A percentile compares a stretch with the other conserved stretches of the same genome.
Evolutionary conservation across 2,113 vertebrate genomes (phyloP).

Genomic region (Penelope pileata): DNA sequence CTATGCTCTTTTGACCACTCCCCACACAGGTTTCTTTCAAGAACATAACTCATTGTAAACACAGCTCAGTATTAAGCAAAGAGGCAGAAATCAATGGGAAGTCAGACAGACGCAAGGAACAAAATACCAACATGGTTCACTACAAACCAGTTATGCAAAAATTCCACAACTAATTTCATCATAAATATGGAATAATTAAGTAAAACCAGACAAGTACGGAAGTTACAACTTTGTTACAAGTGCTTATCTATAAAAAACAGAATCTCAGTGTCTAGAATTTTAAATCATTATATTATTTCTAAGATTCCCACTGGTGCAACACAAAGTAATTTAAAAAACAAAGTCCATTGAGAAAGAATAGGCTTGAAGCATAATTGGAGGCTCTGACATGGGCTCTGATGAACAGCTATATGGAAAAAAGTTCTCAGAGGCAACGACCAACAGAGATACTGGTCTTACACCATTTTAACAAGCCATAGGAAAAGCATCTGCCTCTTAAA

Average conservation of each 20-base stretch:
- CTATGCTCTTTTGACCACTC: neutral
- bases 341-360: slow-evolving; percentile 35
- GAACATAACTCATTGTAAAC: neutral
- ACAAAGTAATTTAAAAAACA: slow-evolving; percentile 28
- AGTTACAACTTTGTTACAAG: neutral
- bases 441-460: neutral
- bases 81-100: neutral
- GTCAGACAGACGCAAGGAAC: neutral
- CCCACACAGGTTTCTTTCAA: neutral
- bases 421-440: slow-evolving; percentile 30
- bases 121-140: neutral
- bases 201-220: neutral
- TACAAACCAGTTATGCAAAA: neutral
- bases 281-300: slow-evolving; percentile 6
- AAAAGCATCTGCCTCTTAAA: slow-evolving; percentile 28
- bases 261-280: neutral
- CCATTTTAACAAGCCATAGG: neutral
- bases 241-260: neutral
- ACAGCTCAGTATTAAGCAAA: neutral
- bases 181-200: neutral
- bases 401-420: neutral
- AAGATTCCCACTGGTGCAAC: slow-evolving; percentile 24
- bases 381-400: neutral
- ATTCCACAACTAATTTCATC: neutral
- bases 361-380: neutral